phyloP scores from a whole-genome alignment of 2,113 vertebrate species.

The Clarias macrocephalus region DNA sequence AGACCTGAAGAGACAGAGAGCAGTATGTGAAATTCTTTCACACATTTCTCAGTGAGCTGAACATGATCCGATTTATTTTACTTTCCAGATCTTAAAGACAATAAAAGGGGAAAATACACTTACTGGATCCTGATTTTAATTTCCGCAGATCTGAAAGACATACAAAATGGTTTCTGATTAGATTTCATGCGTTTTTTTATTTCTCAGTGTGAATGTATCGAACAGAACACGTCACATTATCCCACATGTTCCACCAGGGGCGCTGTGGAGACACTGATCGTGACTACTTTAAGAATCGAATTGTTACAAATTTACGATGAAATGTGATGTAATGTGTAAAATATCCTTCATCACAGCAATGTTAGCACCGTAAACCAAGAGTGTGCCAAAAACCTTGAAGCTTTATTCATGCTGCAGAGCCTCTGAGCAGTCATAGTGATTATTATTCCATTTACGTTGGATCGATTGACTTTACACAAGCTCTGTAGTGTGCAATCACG shows the following conservation, averaged over 20 bases:
- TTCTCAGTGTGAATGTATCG: neutral
- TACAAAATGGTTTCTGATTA: neutral
- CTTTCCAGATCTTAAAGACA: neutral
- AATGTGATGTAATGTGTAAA: no score
- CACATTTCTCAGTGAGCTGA: neutral
- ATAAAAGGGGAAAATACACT: neutral
- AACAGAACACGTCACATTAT: neutral
- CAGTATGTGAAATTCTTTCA: neutral
- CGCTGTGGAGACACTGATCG: no score
- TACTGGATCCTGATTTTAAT: conserved; percentile 59
- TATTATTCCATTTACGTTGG: no score
- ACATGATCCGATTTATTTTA: neutral
- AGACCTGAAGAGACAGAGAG: conserved; percentile 58
- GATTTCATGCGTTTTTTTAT: neutral
- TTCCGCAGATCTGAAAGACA: conserved; percentile 63
- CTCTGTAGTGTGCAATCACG: no score
- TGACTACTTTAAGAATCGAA: no score
- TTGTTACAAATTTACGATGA: no score
- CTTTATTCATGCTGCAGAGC: no score
- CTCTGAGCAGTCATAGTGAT: no score
- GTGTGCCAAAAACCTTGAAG: no score
- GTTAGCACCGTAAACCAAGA: no score
- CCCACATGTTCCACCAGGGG: neutral
- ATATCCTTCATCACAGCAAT: no score
- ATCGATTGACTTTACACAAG: no score